Conservation (phyloP, 2,113 vertebrate genomes). For the Psilopsiagon aurifrons region DNA sequence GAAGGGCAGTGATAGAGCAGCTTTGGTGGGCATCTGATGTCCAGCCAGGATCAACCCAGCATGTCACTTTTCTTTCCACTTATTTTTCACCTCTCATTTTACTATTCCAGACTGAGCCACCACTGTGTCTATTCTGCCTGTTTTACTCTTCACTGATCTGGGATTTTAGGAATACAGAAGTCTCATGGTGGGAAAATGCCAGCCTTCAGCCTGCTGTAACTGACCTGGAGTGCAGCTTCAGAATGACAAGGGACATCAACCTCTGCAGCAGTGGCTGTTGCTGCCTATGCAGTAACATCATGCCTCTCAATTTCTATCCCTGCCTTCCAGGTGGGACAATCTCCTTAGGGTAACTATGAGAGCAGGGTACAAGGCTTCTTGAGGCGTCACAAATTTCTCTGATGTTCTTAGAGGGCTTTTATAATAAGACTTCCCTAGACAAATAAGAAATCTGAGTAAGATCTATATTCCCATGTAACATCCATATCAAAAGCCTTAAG, state of each 20-base stretch:
- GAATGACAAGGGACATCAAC: not conserved
- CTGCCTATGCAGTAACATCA: not conserved
- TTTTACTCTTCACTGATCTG: not conserved
- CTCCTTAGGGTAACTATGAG: not conserved
- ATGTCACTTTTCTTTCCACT: not conserved
- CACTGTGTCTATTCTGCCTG: not conserved
- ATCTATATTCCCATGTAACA: not conserved
- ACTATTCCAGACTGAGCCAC: not conserved
- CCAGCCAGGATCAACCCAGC: not conserved
- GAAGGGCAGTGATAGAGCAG: not conserved
- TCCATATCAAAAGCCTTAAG: not conserved
- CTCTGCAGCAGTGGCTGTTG: not conserved
- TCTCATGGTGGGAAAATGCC: not conserved
- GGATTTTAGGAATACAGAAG: not conserved
- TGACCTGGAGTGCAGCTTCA: not conserved
- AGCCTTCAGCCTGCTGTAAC: not conserved
- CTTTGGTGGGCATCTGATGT: not conserved
- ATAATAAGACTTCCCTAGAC: not conserved
- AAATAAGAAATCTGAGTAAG: not conserved
- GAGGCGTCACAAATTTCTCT: not conserved
- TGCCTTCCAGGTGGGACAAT: not conserved
- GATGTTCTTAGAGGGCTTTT: not conserved
- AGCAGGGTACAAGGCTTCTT: not conserved
- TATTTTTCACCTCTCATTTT: not conserved
- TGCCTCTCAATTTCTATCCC: not conserved